phyloP scores from a whole-genome alignment of 2,888 invertebrate genomes.

The Lasioglossum lativentre region DNA sequence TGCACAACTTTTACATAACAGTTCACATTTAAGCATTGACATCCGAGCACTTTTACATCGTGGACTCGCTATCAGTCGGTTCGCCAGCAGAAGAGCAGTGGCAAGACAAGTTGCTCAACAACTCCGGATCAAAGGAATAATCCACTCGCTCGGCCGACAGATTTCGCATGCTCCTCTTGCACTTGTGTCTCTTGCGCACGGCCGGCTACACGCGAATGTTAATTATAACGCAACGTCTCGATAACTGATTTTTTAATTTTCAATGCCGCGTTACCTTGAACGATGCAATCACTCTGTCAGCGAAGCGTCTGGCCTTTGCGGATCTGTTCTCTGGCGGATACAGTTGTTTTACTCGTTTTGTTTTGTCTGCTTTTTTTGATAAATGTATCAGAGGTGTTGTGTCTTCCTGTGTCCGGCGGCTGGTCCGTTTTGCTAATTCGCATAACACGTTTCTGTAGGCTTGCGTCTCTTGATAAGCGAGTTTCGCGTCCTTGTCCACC shows the following conservation, averaged over 20 bases:
- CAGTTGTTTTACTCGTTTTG: slow-evolving; percentile 69
- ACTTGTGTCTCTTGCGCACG: background rate
- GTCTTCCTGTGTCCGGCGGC: slow-evolving; percentile 14
- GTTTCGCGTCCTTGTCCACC: background rate
- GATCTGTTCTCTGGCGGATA: slow-evolving; percentile 55
- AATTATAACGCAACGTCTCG: background rate
- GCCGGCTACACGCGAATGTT: slow-evolving; percentile 14
- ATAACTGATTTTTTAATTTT: background rate
- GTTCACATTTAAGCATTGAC: background rate
- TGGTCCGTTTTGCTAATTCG: slow-evolving; percentile 63
- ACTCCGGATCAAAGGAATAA: slow-evolving; percentile 33
- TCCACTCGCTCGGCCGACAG: background rate
- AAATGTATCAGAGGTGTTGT: slow-evolving; percentile 29
- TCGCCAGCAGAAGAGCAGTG: slow-evolving; percentile 60
- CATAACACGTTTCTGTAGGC: slow-evolving; percentile 68
- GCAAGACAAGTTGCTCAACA: slow-evolving; percentile 46
- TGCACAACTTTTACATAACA: background rate
- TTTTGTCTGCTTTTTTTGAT: slow-evolving; percentile 58
- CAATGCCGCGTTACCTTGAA: slow-evolving; percentile 64
- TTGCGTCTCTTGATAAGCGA: slow-evolving; percentile 74
- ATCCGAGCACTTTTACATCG: background rate
- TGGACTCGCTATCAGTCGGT: slow-evolving; percentile 65
- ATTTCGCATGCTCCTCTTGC: background rate
- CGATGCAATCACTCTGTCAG: slow-evolving; percentile 56
- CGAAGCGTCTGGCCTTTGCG: slow-evolving; percentile 47